Percentiles rank a stretch among this genome's conserved stretches.
phyloP scores from a whole-genome alignment of 2,888 invertebrate species.

The Hanleya hanleyi region DNA sequence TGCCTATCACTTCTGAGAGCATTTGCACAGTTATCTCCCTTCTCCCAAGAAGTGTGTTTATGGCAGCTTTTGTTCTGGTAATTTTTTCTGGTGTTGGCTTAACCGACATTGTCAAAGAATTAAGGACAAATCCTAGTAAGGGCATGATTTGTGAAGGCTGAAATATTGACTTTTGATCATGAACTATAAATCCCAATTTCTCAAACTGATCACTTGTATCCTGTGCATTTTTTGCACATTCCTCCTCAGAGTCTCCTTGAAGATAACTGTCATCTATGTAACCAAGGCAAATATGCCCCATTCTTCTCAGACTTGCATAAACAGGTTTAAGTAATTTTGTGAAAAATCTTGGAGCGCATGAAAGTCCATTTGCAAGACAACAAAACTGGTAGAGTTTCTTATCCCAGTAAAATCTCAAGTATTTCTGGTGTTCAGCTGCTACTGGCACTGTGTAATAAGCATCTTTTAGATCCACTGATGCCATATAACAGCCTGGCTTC shows the following conservation, averaged over 20 bases:
- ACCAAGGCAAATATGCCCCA: constrained; percentile 18
- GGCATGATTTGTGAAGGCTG: constrained; percentile 17
- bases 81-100: constrained; percentile 29
- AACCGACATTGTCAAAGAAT: constrained; percentile 31
- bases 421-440: too few relatives aligned
- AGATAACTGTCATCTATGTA: constrained; percentile 42
- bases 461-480: background rate
- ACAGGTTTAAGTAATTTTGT: constrained; percentile 44
- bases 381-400: constrained; percentile 10
- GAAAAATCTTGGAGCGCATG: constrained; percentile 32
- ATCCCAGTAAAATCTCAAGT: too few relatives aligned
- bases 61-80: constrained; percentile 10
- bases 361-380: constrained; percentile 29
- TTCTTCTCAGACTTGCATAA: constrained; percentile 26
- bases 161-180: constrained; percentile 30
- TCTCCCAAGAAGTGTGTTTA: background rate
- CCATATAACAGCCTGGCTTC: constrained; percentile 9
- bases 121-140: constrained; percentile 31
- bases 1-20: constrained; percentile 29
- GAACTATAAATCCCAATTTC: constrained; percentile 20
- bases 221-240: constrained; percentile 17
- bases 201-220: constrained; percentile 15
- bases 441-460: constrained; percentile 8
- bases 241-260: background rate
- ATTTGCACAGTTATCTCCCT: constrained; percentile 13